Evolutionary conservation across 2,797 vertebrate species (phyloP), one percentile per base, ranked within the genome.

Genomic region (Molossus molossus): DNA sequence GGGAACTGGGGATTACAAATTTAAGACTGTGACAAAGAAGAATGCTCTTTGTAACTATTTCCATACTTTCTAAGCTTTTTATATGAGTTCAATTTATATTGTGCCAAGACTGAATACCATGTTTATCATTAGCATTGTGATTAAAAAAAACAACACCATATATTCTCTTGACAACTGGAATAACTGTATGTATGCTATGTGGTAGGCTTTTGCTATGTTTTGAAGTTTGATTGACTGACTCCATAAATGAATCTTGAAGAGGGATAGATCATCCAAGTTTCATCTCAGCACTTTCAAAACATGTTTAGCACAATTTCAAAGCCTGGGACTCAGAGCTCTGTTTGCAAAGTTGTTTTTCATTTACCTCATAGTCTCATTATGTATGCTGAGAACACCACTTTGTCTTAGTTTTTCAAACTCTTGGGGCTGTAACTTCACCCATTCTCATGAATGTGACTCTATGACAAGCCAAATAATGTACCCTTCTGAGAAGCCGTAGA

Each of bases 11-110:
- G 91, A 96, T 96, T 98, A 97, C 81, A 97, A 98, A 97, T 93
- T 97, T 94, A 96, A 95, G 90, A 97, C 84, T 94, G 81, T 96
- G 89, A 97, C 97, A 95, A 97, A 98, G 82, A 97, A 98, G 95
- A 98, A 98, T 96, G 82, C 17, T 69, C 94, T 98, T 93, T 94
- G 58, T 94, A 97, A 94, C 93, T 97, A 92, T 96, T 97, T 98
- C 88, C 20, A 5, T 94, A 94, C 88, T 92, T 97, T 90, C 7
- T 92, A 86, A 73, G 67, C 87, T 94, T 94, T 91, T 96, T 89
- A 81, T 93, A 97, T 95, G 82, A 93, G n/a, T 77, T 96, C 95
- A 89, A 97, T 97, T 98, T 95, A 98, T 97, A 96, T 97, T 76
- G 91, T 97, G 97, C 96, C 96, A 98, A 75, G 93, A 91, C 45